Base-by-base conservation (phyloP, 92 coral and sea anemone species). In the Bergia puertoricense region DNA sequence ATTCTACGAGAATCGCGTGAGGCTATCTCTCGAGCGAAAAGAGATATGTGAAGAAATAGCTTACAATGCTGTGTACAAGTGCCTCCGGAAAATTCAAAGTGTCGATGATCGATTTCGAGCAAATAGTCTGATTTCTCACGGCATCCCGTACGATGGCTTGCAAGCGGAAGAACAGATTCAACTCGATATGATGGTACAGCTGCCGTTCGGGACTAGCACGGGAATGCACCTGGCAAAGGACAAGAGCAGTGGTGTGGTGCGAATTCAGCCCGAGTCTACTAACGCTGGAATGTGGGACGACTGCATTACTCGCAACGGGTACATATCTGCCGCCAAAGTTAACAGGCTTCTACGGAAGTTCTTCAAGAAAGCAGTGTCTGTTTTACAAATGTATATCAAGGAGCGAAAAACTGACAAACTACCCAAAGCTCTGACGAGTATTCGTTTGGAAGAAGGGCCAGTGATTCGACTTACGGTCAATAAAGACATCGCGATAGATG, bases 41-140 rank as follows among this genome's bases (percentile, higher is more conserved):
- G 99, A 93, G 90, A 97, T 97, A 89, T 97, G 99, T 86, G 98
- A 97, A 86, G 98, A 97, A 86, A 96, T 97, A 42, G 99, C 99
- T 23, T 96, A 93, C 96, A 92, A 92, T 77, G 92, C 98, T 0
- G 94, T 94, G 71, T 92, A 94, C 57, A 97, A 95, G 80, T 93
- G 98, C 88, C 86, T 97, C 74, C 93, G 98, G 18, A 97, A 97
- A 89, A 97, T 97, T 44, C 96, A 97, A 87, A 94, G 96, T 67
- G 99, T 96, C 6, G 99, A 97, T 79, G 94, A 86, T 68, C 93
- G 99, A 89, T 97, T 97, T 85, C 96, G 99, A 42, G 98, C 96
- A 3, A 95, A 96, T 86, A 97, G 99, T 86, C 79, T 95, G 59
- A 96, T 97, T 30, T 94, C 98, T 74, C 98, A 97, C 74, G 99